phyloP scores from a whole-genome alignment of 2,888 invertebrate species.

The Amorpha juglandis region DNA sequence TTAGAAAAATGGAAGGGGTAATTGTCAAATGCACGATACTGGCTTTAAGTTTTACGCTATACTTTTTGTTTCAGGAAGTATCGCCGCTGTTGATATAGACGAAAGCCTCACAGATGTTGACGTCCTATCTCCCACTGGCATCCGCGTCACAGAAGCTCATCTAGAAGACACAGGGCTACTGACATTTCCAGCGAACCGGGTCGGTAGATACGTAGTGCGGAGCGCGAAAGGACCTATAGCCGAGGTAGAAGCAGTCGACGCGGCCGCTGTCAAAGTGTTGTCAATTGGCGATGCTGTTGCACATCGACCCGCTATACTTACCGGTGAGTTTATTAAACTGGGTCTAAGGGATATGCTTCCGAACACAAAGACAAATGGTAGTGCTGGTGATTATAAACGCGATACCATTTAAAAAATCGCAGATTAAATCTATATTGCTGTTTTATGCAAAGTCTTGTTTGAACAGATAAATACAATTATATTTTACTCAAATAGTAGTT shows the following conservation, averaged over 20 bases:
- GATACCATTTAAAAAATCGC: too few species aligned
- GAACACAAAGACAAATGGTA: too few species aligned
- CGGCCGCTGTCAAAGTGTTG: conserved; percentile 88
- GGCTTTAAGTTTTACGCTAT: too few species aligned
- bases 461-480: too few species aligned
- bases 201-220: conserved; percentile 90
- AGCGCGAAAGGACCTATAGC: conserved; percentile 67
- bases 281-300: conserved; percentile 91
- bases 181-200: conserved; percentile 90
- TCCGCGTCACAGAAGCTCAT: conserved; percentile 85
- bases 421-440: too few species aligned
- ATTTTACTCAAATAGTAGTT: too few species aligned
- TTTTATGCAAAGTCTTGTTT: too few species aligned
- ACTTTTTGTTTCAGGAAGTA: conserved; percentile 57
- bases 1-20: too few species aligned
- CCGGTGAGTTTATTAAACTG: conserved; percentile 73
- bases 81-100: conserved; percentile 86
- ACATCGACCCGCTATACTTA: conserved; percentile 91
- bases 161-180: conserved; percentile 85
- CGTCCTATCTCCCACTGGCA: conserved; percentile 87
- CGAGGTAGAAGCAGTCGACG: conserved; percentile 91
- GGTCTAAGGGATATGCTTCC: conserved; percentile 26
- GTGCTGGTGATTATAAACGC: too few species aligned
- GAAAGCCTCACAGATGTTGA: conserved; percentile 87
- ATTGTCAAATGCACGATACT: too few species aligned